These are phyloP conservation scores for Proales similis DNA, from an alignment of 1,140 invertebrate genomes.

Conservation along the genomic window DNA sequence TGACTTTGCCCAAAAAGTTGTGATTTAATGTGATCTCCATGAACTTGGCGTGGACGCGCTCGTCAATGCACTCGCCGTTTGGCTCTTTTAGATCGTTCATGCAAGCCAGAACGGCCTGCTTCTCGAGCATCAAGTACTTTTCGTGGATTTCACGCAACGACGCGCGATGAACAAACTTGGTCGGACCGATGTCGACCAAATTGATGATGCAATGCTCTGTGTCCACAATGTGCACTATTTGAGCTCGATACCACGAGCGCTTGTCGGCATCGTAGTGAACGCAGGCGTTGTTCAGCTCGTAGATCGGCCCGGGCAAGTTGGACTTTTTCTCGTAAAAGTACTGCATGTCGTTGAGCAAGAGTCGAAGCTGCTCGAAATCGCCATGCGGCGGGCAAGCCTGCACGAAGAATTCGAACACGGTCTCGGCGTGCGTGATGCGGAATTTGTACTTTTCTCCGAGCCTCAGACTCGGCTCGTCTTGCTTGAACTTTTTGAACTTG, in stretches of 20 bases:
- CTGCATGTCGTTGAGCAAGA: neutral
- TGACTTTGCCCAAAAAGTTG: constrained; percentile 18
- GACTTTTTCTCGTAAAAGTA: constrained; percentile 37
- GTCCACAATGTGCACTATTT: constrained; percentile 17
- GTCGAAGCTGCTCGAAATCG: neutral
- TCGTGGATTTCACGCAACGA: constrained; percentile 18
- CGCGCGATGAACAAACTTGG: neutral
- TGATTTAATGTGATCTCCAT: constrained; percentile 20
- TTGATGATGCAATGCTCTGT: constrained; percentile 13
- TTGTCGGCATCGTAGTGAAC: constrained; percentile 14
- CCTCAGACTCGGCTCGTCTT: neutral
- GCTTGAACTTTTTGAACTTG: neutral
- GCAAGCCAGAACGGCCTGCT: constrained; percentile 5
- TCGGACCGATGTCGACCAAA: constrained; percentile 7
- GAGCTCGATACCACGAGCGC: neutral
- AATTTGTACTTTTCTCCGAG: neutral
- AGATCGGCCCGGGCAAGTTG: constrained; percentile 10
- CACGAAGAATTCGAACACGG: constrained; percentile 14
- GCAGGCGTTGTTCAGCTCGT: neutral
- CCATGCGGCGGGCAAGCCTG: neutral
- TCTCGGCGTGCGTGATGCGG: constrained; percentile 17
- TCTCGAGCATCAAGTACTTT: constrained; percentile 6
- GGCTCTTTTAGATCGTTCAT: neutral
- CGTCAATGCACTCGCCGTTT: constrained; percentile 14
- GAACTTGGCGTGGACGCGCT: neutral